These are phyloP conservation scores for Pachycephala philippinensis DNA, from an alignment of 2,113 vertebrate genomes.

Conservation along the genomic window DNA sequence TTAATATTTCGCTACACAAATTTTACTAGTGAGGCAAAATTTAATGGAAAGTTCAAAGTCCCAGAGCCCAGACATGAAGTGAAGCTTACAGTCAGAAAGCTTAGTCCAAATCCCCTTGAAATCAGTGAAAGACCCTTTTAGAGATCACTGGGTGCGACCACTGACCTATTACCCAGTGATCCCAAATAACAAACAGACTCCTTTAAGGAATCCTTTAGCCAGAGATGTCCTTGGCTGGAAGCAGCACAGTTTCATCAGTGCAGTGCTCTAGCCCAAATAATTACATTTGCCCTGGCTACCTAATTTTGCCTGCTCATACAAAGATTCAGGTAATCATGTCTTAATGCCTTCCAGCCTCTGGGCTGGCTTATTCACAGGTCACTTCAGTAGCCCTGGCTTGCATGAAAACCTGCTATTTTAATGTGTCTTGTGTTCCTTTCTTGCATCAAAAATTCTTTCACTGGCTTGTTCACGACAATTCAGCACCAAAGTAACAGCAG, in stretches of 20 bases:
- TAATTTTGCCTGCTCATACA: background rate
- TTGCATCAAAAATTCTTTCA: background rate
- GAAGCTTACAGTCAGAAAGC: background rate
- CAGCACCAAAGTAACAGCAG: background rate
- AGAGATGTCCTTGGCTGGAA: background rate
- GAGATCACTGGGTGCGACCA: background rate
- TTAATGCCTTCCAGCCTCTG: background rate
- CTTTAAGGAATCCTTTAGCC: background rate
- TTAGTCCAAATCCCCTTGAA: background rate
- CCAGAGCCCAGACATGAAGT: background rate
- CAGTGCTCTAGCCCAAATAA: background rate
- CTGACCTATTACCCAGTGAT: no score
- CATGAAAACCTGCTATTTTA: background rate
- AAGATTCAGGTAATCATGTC: background rate
- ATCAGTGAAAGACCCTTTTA: background rate
- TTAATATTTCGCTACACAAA: background rate
- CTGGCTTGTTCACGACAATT: background rate
- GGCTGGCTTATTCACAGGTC: background rate
- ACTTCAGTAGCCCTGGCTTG: background rate
- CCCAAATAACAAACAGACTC: background rate
- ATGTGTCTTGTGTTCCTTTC: background rate
- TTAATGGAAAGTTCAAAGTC: background rate
- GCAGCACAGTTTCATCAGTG: background rate
- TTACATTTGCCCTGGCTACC: background rate
- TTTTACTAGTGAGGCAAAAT: background rate